Conservation (phyloP, 2,888 invertebrate species). For the Oithona nana region DNA sequence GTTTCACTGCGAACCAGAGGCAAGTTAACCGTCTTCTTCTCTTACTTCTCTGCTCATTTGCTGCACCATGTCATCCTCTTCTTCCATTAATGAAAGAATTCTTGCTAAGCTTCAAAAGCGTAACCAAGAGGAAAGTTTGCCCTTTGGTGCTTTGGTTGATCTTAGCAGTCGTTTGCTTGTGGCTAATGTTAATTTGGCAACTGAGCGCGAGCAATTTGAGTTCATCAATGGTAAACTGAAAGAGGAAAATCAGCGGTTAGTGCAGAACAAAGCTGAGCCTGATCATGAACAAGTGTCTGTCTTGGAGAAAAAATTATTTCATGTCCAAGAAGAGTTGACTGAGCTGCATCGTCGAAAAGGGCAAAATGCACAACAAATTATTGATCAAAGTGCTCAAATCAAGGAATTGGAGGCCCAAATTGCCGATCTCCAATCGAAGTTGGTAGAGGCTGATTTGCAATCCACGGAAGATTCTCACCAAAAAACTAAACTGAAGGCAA, state of each 20-base stretch:
- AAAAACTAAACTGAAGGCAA: constrained; percentile 18
- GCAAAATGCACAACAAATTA: constrained; percentile 80
- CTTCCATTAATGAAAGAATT: neutral
- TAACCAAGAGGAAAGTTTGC: neutral
- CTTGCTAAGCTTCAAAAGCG: neutral
- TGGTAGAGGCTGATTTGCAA: neutral
- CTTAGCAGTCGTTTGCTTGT: neutral
- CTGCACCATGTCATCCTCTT: neutral
- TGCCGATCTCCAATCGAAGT: constrained; percentile 20
- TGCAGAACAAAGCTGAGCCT: neutral
- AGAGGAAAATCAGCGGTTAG: neutral
- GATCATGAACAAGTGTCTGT: constrained; percentile 28
- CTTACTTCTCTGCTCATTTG: no score
- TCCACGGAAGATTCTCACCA: constrained; percentile 19
- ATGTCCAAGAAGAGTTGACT: constrained; percentile 79
- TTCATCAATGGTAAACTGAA: neutral
- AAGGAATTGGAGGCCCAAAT: constrained; percentile 23
- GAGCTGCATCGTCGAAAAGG: constrained; percentile 70
- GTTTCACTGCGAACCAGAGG: neutral
- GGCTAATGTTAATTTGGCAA: neutral
- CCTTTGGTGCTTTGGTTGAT: neutral
- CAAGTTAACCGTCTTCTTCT: no score
- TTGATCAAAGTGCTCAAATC: constrained; percentile 63
- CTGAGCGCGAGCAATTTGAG: neutral
- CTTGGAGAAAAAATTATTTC: constrained; percentile 63